Base-by-base conservation (phyloP, 1,140 invertebrate genomes). In the Asbolus verrucosus region DNA sequence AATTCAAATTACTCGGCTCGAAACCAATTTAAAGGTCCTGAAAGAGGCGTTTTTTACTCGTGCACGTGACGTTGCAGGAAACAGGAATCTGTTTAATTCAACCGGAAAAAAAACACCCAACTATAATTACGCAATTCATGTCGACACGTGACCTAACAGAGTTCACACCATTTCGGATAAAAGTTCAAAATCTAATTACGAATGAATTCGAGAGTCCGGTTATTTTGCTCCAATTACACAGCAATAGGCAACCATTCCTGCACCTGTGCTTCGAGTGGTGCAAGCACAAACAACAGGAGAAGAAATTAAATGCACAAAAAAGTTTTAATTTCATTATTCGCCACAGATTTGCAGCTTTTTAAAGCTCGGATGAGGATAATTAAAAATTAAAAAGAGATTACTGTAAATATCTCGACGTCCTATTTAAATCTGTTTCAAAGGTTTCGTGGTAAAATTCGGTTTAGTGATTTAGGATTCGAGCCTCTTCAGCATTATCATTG, bases 401-500 rank as follows among this genome's bases (percentile, higher is more conserved):
- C 46, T 21, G 4, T 46, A 54, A n/a, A 54, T 54, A 14, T 21
- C 46, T 24, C 46, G 8, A 21, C 18, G 46, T 13, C 11, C 46
- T 54, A 54, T 54, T 54, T 54, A 54, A 54, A 54, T 54, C 46
- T 54, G 46, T 54, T 54, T 54, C 21, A 54, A 3, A 11, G 46
- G 46, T 54, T 54, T 54, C 21, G 27, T 6, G 21, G 46, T 9
- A 11, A 27, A 54, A 54, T 21, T 54, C 46, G 27, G 27, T 54
- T 54, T 54, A 54, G 27, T 54, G 46, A 54, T 54, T 54, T 54
- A 54, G 21, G 21, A 27, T 27, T 54, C 21, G 46, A 21, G 19
- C 46, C 46, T 54, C 41, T 54, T 54, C 46, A 27, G 46, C 46
- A 54, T 54, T 54, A 73, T 71, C 69, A 68, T 71, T 71, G 65